Evolutionary conservation across 2,797 vertebrate species (phyloP), one percentile per base, ranked within the genome.

Genomic region (Falco concolor): DNA sequence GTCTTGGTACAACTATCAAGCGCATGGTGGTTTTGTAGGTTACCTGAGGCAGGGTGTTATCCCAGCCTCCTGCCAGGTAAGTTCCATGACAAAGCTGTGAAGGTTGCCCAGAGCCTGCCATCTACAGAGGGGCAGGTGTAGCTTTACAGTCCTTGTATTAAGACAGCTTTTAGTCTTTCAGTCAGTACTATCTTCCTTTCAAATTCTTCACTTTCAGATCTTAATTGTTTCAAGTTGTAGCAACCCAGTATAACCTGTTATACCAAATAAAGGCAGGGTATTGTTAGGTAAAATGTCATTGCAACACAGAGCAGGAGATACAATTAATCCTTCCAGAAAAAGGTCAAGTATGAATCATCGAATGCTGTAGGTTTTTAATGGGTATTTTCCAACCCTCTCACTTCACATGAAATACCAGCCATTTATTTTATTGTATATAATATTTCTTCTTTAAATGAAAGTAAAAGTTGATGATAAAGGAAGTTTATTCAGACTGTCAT

Each of bases 291-390:
- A 92, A 97, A 95, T 69, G 78, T 60, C 89, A 72, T 19, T 32
- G 54, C 38, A 72, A 24, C 24, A 44, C 1, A 5, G 65, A 78
- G 69, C 69, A 69, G 59, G 64, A 90, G 80, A 63, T n/a, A 74
- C 56, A 94, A 93, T 88, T 92, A 86, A 95, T 76, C 83, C 60
- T 76, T 36, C 4, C 32, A 50, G 69, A 70, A 87, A 94, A 93
- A 91, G 65, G 89, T 93, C 94, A 93, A 27, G 14, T 27, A 36
- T 93, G 85, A 93, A 81, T 93, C 91, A 93, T 30, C 54, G 63
- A n/a, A 63, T 47, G 19, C 65, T 84, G 45, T 16, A 59, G 32
- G 47, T 8, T 82, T 93, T 86, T 90, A 70, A 79, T 22, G 32
- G 89, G 11, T 84, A 30, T 79, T 94, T 95, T 44, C 69, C 40